Base-by-base conservation (phyloP, 2,113 vertebrate genomes). In the Poeciliopsis turrubarensis region DNA sequence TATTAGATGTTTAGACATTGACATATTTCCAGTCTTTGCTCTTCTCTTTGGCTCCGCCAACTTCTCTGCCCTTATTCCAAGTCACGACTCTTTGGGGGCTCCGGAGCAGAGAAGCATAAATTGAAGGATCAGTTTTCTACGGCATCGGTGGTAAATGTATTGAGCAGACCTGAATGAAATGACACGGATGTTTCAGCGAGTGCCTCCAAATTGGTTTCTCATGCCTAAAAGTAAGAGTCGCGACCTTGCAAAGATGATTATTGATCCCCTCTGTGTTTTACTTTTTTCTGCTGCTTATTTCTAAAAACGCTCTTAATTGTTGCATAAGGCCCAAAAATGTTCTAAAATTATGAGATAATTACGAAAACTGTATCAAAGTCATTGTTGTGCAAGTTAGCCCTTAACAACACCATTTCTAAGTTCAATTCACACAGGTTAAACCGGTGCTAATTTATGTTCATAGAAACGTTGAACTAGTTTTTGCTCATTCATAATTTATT, bases 61-160 rank as follows among this genome's bases (percentile, higher is more conserved):
- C 61, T 63, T 70, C 62, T 85, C 47, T 62, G 65, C 67, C 34
- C 68, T 22, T 22, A 61, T 44, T 44, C 67, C 44, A 31, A 84
- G 83, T 87, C 83, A 82, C 11, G 27, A 81, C 70, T 85, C 60
- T 27, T 63, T 57, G 51, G 51, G 51, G 74, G 64, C 41, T 75
- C 62, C 39, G 7, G 22, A 80, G 72, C 75, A 22, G 41, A 83
- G 80, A 69, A 29, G 67, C 44, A 15, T 80, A 39, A 65, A 74
- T 60, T 19, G n/a, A 47, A 61, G 83, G 70, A 34, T 90, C 81
- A 79, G 19, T 22, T 87, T 88, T 84, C 75, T 81, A 57, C n/a
- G 2, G 60, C 74, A 39, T 65, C 70, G 64, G 69, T 68, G 29
- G 67, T 8, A 15, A 66, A 64, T 57, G 51, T 57, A n/a, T 57